A percentile compares a stretch with the other conserved stretches of the same genome.
Conservation (phyloP, 2,888 invertebrate species). For the Girardia tigrina region DNA sequence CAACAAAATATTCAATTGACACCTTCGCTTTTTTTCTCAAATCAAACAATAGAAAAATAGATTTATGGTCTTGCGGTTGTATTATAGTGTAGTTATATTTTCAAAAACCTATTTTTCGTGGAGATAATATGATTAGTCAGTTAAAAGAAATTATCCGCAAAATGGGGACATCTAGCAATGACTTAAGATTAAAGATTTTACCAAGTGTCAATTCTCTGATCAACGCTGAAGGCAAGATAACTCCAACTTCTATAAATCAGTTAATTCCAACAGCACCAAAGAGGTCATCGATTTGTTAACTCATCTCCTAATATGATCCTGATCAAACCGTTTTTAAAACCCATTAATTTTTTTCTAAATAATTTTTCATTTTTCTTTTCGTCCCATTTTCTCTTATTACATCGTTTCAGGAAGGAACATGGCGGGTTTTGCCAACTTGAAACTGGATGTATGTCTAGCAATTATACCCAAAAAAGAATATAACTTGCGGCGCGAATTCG, state of each 20-base stretch:
- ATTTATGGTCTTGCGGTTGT: slow-evolving; percentile 25
- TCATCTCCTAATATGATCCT: not conserved
- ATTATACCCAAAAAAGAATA: too few relatives aligned
- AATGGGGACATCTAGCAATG: not conserved
- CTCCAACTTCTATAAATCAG: not conserved
- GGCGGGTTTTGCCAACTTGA: too few relatives aligned
- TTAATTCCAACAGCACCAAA: not conserved
- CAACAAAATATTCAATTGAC: too few relatives aligned
- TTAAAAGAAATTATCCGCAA: not conserved
- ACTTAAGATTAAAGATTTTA: not conserved
- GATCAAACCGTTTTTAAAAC: too few relatives aligned
- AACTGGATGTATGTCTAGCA: too few relatives aligned
- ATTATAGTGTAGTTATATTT: slow-evolving; percentile 16
- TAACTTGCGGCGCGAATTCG: too few relatives aligned
- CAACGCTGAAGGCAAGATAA: not conserved
- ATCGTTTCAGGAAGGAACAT: too few relatives aligned
- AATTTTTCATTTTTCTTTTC: too few relatives aligned
- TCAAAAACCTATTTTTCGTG: slow-evolving; percentile 3
- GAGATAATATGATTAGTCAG: slow-evolving; percentile 15
- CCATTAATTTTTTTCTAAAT: too few relatives aligned
- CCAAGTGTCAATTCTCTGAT: slow-evolving; percentile 18
- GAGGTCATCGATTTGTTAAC: slow-evolving; percentile 13
- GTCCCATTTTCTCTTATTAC: too few relatives aligned
- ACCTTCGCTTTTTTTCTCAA: too few relatives aligned
- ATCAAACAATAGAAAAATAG: not conserved